phyloP scores from a whole-genome alignment of 2,797 vertebrate genomes.

The Megaceryle alcyon region DNA sequence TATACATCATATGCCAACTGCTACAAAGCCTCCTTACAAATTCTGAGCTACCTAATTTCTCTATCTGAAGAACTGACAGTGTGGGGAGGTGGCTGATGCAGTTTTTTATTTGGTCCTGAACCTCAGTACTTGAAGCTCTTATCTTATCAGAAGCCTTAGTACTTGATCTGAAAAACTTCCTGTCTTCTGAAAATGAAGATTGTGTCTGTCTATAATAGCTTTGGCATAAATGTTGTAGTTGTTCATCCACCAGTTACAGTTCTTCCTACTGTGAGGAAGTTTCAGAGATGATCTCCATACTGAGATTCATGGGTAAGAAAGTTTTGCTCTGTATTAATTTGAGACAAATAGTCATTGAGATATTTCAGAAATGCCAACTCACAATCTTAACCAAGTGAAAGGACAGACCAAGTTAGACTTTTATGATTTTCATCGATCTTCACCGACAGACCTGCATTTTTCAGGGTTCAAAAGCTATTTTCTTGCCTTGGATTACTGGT shows the following conservation, averaged over 20 bases:
- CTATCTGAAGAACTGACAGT: background rate
- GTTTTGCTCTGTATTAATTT: background rate
- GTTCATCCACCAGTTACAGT: background rate
- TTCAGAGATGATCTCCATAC: background rate
- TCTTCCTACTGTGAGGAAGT: background rate
- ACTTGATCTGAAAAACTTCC: background rate
- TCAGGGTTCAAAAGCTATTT: background rate
- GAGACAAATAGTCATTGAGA: background rate
- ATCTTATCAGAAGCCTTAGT: background rate
- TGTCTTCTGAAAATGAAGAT: constrained; percentile 15
- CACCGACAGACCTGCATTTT: constrained; percentile 25
- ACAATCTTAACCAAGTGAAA: background rate
- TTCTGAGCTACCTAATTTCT: background rate
- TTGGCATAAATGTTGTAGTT: background rate
- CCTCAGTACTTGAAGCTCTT: background rate
- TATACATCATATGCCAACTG: background rate
- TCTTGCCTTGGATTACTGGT: background rate
- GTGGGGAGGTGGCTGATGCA: background rate
- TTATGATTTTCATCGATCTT: background rate
- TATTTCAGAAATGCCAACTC: constrained; percentile 4
- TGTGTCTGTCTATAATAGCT: background rate
- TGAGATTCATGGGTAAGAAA: background rate
- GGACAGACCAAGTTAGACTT: background rate
- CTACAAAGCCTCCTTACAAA: constrained; percentile 7
- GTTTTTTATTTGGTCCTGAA: constrained; percentile 4